These are phyloP conservation scores for Plebejus argus DNA, from an alignment of 2,888 invertebrate genomes.

Conservation along the genomic window DNA sequence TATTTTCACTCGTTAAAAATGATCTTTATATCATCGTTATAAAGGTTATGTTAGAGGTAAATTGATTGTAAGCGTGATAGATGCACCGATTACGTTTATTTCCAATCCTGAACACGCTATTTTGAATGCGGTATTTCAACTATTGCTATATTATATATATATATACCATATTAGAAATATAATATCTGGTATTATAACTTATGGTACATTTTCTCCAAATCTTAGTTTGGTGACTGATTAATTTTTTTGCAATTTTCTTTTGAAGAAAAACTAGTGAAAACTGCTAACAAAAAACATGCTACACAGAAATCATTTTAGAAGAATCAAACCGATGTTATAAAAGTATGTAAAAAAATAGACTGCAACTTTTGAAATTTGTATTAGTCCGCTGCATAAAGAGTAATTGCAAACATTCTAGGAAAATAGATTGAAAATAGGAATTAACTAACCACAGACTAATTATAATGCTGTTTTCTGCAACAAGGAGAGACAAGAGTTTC, in stretches of 20 bases:
- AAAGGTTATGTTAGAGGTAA: no score
- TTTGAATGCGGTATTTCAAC: background rate
- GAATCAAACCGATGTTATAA: background rate
- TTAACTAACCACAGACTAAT: slow-evolving; percentile 2
- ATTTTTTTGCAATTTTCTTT: no score
- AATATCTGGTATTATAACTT: background rate
- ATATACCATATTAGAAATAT: no score
- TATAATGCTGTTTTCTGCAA: background rate
- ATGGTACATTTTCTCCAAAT: background rate
- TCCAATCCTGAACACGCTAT: background rate
- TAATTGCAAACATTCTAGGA: background rate
- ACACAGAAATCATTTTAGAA: background rate
- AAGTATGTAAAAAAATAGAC: background rate
- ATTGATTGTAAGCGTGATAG: background rate
- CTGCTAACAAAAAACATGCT: background rate
- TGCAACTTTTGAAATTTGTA: background rate
- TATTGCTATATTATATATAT: no score
- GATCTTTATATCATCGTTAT: background rate
- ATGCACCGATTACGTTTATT: background rate
- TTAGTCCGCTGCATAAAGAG: background rate
- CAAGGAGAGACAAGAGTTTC: background rate
- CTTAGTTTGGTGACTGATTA: no score
- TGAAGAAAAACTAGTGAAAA: no score
- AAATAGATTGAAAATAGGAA: background rate
- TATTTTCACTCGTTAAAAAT: background rate